These are phyloP conservation scores for Coturnix japonica DNA, from an alignment of 2,113 vertebrate species.

Conservation along the genomic window DNA sequence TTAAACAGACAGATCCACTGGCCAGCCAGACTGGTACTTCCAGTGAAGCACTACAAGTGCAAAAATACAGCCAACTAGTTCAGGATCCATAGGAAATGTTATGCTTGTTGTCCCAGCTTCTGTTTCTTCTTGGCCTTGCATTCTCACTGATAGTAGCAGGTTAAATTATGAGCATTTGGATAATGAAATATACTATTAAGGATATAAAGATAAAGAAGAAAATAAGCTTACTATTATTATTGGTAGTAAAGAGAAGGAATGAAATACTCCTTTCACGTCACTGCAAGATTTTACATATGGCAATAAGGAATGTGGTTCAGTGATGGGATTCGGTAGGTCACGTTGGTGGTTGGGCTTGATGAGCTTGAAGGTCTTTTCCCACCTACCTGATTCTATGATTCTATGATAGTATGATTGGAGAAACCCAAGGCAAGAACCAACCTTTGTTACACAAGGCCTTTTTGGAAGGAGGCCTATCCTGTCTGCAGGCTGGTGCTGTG, in stretches of 20 bases:
- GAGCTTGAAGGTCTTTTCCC: neutral
- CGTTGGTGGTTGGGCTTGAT: neutral
- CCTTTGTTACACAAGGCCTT: neutral
- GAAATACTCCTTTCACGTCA: neutral
- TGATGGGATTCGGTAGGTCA: neutral
- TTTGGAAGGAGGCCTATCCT: neutral
- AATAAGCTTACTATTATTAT: neutral
- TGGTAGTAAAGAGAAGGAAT: neutral
- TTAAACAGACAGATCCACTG: neutral
- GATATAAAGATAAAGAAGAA: neutral
- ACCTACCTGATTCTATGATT: neutral
- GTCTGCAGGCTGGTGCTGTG: neutral
- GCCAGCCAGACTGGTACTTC: neutral
- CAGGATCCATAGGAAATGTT: neutral
- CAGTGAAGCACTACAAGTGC: neutral
- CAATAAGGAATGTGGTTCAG: neutral
- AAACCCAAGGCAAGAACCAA: neutral
- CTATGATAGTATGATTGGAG: neutral
- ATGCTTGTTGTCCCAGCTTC: accelerated
- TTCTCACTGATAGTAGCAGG: neutral
- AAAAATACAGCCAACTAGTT: neutral
- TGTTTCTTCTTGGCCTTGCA: neutral
- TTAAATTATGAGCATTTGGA: neutral
- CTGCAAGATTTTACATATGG: neutral
- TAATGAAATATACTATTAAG: neutral